phyloP scores from a whole-genome alignment of 2,888 invertebrate species.

The Chrysolina haemoptera region DNA sequence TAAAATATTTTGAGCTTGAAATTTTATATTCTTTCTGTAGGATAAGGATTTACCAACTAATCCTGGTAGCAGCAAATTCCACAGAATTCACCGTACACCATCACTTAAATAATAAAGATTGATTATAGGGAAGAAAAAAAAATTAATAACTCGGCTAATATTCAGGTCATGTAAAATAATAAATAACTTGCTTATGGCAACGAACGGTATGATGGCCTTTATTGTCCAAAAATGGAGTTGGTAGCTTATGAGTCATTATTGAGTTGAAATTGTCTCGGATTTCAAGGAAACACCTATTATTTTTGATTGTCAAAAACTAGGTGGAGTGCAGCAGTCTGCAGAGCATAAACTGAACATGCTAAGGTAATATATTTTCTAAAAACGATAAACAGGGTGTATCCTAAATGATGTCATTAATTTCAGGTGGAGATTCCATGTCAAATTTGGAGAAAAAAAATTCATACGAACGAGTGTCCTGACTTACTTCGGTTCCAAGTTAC shows the following conservation, averaged over 20 bases:
- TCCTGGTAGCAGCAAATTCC: too few relatives aligned
- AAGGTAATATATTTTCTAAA: too few relatives aligned
- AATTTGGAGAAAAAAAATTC: too few relatives aligned
- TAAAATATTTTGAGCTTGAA: too few relatives aligned
- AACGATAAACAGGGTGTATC: neutral
- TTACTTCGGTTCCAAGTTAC: too few relatives aligned
- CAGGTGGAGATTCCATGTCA: too few relatives aligned
- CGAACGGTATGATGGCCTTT: slow-evolving; percentile 37
- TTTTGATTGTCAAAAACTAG: neutral
- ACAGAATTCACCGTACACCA: neutral
- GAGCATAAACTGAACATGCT: too few relatives aligned
- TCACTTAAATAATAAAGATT: neutral
- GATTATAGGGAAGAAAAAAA: slow-evolving; percentile 24
- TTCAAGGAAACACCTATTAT: neutral
- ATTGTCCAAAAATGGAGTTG: slow-evolving; percentile 41
- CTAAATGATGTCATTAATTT: too few relatives aligned
- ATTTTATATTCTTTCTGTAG: too few relatives aligned
- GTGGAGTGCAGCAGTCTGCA: neutral
- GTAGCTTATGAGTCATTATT: slow-evolving; percentile 26
- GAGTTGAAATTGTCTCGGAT: neutral
- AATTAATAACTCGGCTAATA: slow-evolving; percentile 31
- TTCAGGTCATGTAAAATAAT: slow-evolving; percentile 38
- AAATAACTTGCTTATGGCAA: slow-evolving; percentile 36
- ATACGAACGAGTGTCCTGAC: too few relatives aligned
- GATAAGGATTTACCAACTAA: too few relatives aligned